Base-by-base conservation (phyloP, 2,113 vertebrate genomes). In the Pholis gunnellus region DNA sequence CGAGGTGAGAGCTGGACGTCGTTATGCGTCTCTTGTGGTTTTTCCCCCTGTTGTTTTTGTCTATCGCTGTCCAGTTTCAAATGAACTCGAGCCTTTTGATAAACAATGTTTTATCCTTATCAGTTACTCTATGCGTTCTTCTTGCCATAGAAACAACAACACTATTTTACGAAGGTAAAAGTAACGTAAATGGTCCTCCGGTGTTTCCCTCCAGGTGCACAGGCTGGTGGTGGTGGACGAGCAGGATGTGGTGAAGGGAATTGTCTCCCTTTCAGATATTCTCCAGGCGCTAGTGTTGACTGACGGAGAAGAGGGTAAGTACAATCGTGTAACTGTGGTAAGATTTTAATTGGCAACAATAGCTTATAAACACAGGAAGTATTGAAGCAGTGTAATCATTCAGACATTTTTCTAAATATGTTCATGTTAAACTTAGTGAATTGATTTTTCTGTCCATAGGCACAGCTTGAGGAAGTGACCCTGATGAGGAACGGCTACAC, bases 141-240 rank as follows among this genome's bases (percentile, higher is more conserved):
- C 31, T 38, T 44, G 67, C n/a, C 34, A 15, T 15, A 8, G 61
- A 40, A 17, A 9, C 50, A 54, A 29, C 40, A 34, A 20, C 31
- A 34, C 31, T 31, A 1, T 44, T 52, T 36, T 17, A 46, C 11
- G 18, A 27, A 50, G 11, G 69, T 71, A n/a, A 42, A n/a, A n/a
- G 48, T 78, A 46, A 73, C 34, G 2, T 5, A 9, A 15, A 34
- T 10, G 1, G 8, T 79, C 1, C 31, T 71, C 15, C 13, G 27
- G 11, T 82, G 5, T 78, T 42, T 67, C 15, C 52, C 40, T 64
- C 88, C 88, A 99, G 98, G 98, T 99, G 86, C 98, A 99, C 93
- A 96, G 98, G 86, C 92, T 99, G 87, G 98, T 99, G 81, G 97
- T 99, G 78, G 97, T 99, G 88, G 97, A 99, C 3, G 97, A 99